Conservation (phyloP, 2,797 vertebrate species). For the Morus bassanus region DNA sequence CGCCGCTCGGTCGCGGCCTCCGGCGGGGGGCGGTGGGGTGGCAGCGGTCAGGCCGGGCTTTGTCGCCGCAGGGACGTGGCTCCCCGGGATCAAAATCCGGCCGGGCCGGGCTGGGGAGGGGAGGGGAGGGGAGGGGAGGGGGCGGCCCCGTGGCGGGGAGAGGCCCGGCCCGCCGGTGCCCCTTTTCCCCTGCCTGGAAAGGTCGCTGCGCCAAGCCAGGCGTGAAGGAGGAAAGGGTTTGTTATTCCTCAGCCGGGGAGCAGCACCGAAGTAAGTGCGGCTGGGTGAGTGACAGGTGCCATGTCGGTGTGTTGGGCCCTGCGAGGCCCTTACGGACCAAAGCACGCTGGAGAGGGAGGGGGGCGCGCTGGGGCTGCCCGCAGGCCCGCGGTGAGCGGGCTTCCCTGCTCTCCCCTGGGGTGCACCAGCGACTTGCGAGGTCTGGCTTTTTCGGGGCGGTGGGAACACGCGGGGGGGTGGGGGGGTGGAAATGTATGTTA, state of each 20-base stretch:
- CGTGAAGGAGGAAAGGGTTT: neutral
- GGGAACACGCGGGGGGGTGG: accelerated
- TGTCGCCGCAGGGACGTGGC: constrained; percentile 9
- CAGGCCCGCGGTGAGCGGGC: accelerated
- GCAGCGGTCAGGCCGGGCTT: neutral
- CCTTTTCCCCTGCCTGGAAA: neutral
- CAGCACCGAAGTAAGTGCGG: neutral
- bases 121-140: neutral
- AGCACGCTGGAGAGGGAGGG: neutral
- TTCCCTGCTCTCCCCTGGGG: neutral
- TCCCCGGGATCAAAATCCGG: neutral
- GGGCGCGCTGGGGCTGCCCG: too few species aligned
- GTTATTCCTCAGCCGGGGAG: neutral
- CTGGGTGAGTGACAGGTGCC: neutral
- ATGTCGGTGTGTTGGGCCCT: accelerated
- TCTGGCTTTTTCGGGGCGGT: neutral
- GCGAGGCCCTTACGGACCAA: neutral
- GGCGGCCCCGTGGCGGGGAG: neutral
- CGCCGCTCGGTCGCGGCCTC: neutral
- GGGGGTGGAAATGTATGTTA: too few species aligned
- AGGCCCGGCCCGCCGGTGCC: neutral
- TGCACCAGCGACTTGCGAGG: accelerated
- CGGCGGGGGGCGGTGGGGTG: neutral
- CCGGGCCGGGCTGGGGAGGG: neutral
- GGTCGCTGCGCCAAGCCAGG: neutral